Base-by-base conservation (phyloP, 2,888 invertebrate species). In the Abrostola triplasia region DNA sequence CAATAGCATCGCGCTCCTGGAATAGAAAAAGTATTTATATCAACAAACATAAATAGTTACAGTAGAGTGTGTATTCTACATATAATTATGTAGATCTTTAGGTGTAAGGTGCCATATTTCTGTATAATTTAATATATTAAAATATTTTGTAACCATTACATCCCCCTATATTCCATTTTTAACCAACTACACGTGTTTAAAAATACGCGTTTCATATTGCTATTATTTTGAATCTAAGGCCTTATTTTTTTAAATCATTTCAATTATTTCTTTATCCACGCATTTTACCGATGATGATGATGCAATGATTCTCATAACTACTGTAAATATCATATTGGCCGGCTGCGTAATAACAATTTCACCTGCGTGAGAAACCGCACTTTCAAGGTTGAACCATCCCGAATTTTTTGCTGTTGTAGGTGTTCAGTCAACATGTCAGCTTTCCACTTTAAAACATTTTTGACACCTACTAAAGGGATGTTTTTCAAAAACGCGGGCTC, bases 1-100 rank as follows among this genome's bases (percentile, higher is more conserved):
- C 96, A 36, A 95, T 79, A 0, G 93, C 96, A 35, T 88, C 93
- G 52, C 95, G 95, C 79, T 96, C 96, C 96, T 96, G 87, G 52
- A 94, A 92, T 24, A 24, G 24, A 1, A 24, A 24, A 24, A 24
- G 24, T 24, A 24, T 24, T 24, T 24, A 24, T 24, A 24, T 24
- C 24, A 24, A 24, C 24, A 24, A 24, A 24, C 24, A 24, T 24
- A 24, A 24, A 24, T 24, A 24, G 24, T 24, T 24, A 24, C n/a
- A n/a, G n/a, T n/a, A n/a, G n/a, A n/a, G n/a, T n/a, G n/a, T n/a
- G n/a, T n/a, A n/a, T n/a, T n/a, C n/a, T n/a, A n/a, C n/a, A n/a
- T n/a, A n/a, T n/a, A n/a, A n/a, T n/a, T n/a, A n/a, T n/a, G n/a
- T n/a, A n/a, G n/a, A n/a, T n/a, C n/a, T n/a, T n/a, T n/a, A n/a